phyloP scores from a whole-genome alignment of 2,797 vertebrate species.

The Hephaestus fuliginosus region DNA sequence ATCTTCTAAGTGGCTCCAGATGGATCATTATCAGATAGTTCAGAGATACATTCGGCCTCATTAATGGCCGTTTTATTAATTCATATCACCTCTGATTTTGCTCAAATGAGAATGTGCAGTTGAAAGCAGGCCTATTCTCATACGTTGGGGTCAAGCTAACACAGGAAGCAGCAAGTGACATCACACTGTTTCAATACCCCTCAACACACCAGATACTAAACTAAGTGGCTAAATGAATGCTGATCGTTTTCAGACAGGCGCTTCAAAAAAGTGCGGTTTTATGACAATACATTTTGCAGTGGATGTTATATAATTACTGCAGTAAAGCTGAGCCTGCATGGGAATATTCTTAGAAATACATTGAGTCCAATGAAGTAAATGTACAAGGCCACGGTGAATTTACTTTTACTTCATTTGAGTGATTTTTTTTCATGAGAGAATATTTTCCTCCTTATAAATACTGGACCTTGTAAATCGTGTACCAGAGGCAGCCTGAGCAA shows the following conservation, averaged over 20 bases:
- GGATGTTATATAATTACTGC: not conserved
- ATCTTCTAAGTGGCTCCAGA: constrained; percentile 29
- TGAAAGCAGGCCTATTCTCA: not conserved
- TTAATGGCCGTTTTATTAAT: constrained; percentile 12
- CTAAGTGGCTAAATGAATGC: not conserved
- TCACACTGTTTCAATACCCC: not conserved
- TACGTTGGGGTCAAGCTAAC: not conserved
- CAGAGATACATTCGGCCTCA: not conserved
- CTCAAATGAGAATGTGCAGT: not conserved
- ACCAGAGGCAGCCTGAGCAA: constrained; percentile 9
- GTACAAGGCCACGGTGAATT: not conserved
- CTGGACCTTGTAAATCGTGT: constrained; percentile 31
- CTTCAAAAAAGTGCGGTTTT: not conserved
- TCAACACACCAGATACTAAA: not conserved
- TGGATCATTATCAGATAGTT: constrained; percentile 34
- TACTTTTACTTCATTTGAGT: not conserved
- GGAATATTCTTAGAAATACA: constrained; percentile 9
- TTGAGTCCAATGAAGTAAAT: not conserved
- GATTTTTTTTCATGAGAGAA: constrained; percentile 24
- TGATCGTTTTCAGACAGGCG: not conserved
- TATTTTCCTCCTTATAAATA: constrained; percentile 45
- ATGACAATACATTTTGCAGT: not conserved
- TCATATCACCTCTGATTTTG: not conserved
- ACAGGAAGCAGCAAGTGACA: not conserved
- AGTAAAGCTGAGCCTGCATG: not conserved